Evolutionary conservation across 2,888 invertebrate species (phyloP).

Genomic region (Aphidoletes aphidimyza): DNA sequence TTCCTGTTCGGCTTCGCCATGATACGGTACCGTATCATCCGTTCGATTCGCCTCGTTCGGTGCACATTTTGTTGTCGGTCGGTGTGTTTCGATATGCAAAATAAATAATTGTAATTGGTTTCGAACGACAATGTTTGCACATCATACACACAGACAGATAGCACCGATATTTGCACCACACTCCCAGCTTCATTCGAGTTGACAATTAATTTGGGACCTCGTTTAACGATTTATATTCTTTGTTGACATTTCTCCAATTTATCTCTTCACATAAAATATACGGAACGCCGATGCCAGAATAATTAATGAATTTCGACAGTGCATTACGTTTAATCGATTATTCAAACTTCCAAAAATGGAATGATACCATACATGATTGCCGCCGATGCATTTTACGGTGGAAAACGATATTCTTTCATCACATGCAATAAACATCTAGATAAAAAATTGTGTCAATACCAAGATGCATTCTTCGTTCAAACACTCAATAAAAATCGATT

Average conservation of each 20-base stretch:
- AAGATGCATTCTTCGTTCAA: neutral
- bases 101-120: constrained; percentile 51
- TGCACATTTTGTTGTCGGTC: neutral
- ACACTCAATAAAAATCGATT: neutral
- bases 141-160: constrained; percentile 14
- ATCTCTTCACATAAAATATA: constrained; percentile 38
- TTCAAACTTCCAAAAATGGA: neutral
- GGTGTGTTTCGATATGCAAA: constrained; percentile 30
- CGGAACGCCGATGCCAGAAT: neutral
- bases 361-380: too few relatives aligned
- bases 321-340: constrained; percentile 29
- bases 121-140: constrained; percentile 46
- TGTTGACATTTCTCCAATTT: constrained; percentile 51
- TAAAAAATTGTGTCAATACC: neutral
- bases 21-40: too few relatives aligned
- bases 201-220: constrained; percentile 38
- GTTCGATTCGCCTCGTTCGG: too few relatives aligned
- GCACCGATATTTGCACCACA: neutral
- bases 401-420: neutral
- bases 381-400: neutral
- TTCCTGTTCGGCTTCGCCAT: too few relatives aligned
- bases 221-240: constrained; percentile 51
- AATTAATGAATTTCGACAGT: constrained; percentile 49
- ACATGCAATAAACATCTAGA: neutral
- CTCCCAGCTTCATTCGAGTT: neutral